phyloP scores from a whole-genome alignment of 2,113 vertebrate species.

The Cebus imitator region DNA sequence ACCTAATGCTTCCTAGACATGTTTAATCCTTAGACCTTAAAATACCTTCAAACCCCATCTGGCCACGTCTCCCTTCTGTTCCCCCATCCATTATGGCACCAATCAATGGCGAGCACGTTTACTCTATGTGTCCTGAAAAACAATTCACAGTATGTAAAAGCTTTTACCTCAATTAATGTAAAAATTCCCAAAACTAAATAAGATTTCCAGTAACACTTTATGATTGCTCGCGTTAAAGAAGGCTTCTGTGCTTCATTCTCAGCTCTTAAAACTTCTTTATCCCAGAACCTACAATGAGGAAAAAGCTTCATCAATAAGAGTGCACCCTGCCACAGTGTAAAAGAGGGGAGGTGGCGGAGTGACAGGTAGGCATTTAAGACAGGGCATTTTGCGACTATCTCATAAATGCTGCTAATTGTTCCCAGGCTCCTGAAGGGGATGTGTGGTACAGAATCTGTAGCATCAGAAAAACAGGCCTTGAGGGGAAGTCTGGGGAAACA shows the following conservation, averaged over 20 bases:
- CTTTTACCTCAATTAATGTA: conserved; percentile 91
- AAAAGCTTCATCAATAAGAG: neutral
- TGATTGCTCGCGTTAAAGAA: conserved; percentile 89
- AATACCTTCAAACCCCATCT: neutral
- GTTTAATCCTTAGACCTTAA: neutral
- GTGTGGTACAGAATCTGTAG: neutral
- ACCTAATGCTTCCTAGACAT: neutral
- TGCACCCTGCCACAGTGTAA: fast-evolving
- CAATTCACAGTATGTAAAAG: neutral
- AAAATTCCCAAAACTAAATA: conserved; percentile 92
- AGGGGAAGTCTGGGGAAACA: neutral
- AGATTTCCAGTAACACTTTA: conserved; percentile 93
- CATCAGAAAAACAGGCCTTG: neutral
- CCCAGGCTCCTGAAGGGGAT: neutral
- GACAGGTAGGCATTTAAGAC: neutral
- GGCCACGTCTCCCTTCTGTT: fast-evolving
- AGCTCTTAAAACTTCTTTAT: conserved; percentile 89
- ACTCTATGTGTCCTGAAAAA: neutral
- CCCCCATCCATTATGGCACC: neutral
- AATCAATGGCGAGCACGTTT: neutral
- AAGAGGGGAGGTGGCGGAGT: fast-evolving
- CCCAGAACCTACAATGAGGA: conserved; percentile 89
- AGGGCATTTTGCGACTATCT: neutral
- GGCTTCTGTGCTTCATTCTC: conserved; percentile 87
- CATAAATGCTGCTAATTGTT: neutral